Evolutionary conservation across 2,888 invertebrate genomes (phyloP), one percentile per base, ranked within the genome.

Genomic region (Scaptomyza cyrtandrae): DNA sequence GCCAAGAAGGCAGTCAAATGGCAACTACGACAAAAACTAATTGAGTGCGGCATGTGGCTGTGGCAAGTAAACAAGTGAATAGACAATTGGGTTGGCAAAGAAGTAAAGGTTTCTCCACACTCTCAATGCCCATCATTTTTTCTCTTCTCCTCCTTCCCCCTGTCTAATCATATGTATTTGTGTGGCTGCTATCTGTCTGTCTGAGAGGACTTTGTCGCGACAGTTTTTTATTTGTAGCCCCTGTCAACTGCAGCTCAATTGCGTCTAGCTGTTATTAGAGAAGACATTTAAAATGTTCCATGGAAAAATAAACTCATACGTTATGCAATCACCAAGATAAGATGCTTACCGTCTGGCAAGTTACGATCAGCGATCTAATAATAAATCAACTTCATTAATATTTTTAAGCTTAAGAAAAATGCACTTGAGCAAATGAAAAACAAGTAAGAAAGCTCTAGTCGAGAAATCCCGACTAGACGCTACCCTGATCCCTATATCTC

Each of bases 61-160:
- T 56, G 77, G 50, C 80, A 71, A 54, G 80, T 83, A 80, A 79
- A 83, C 78, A 83, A 83, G 62, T 70, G 52, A 39, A 52, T n/a
- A n/a, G 6, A 43, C 11, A 24, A 35, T 24, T 37, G n/a, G 37
- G 37, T 37, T 35, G 24, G 24, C 13, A 7, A 9, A 35, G n/a
- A 9, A 35, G n/a, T 6, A 16, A 54, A 50, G 37, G 41, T 55
- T 16, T 41, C 45, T 19, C 41, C 48, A 14, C 39, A 39, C 41
- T 24, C 24, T 24, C 1, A 24, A 33, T 52, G 19, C 53, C 31
- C 41, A 37, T 31, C 33, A 7, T 6, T 29, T 29, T 29, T 29
- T 7, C 6, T 50, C 31, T 53, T 31, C 29, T n/a, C n/a, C 11
- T 35, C 35, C 37, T n/a, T 6, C 39, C 39, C 14, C n/a, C 37